Evolutionary conservation across 1,140 invertebrate genomes (phyloP).

Genomic region (Papilio glaucus): DNA sequence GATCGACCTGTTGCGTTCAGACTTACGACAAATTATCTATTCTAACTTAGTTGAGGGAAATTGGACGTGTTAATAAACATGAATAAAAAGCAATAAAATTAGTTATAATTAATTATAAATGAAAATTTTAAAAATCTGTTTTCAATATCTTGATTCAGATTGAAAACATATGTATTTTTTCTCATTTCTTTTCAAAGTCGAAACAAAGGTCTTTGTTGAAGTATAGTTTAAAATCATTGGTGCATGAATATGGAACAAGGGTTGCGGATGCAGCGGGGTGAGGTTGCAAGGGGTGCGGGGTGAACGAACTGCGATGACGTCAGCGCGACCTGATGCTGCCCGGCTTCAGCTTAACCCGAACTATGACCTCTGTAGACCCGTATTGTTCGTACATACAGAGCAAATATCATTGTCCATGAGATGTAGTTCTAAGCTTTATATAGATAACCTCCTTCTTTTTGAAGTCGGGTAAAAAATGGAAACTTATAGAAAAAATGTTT

Average conservation of each 20-base stretch:
- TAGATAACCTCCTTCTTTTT: too few relatives aligned
- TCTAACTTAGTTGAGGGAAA: too few relatives aligned
- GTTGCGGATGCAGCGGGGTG: constrained; percentile 43
- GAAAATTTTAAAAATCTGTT: too few relatives aligned
- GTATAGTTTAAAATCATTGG: constrained; percentile 52
- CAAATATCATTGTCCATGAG: constrained; percentile 26
- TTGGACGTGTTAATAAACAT: too few relatives aligned
- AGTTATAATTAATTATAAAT: too few relatives aligned
- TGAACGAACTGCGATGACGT: constrained; percentile 75
- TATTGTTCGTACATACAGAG: constrained; percentile 34
- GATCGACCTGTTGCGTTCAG: too few relatives aligned
- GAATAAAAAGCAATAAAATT: too few relatives aligned
- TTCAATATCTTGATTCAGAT: neutral
- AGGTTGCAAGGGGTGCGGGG: constrained; percentile 42
- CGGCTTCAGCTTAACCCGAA: constrained; percentile 75
- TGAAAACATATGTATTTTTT: constrained; percentile 9
- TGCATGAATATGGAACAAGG: constrained; percentile 66
- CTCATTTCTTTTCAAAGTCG: constrained; percentile 5
- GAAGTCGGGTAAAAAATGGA: neutral
- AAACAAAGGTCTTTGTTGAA: constrained; percentile 29
- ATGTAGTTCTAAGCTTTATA: neutral
- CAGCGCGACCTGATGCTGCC: constrained; percentile 76
- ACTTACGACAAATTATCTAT: too few relatives aligned
- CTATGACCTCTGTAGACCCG: constrained; percentile 66
- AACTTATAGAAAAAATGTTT: neutral